Evolutionary conservation across 2,113 vertebrate species (phyloP), one percentile per base, ranked within the genome.

Genomic region (Psammodynastes pulverulentus): DNA sequence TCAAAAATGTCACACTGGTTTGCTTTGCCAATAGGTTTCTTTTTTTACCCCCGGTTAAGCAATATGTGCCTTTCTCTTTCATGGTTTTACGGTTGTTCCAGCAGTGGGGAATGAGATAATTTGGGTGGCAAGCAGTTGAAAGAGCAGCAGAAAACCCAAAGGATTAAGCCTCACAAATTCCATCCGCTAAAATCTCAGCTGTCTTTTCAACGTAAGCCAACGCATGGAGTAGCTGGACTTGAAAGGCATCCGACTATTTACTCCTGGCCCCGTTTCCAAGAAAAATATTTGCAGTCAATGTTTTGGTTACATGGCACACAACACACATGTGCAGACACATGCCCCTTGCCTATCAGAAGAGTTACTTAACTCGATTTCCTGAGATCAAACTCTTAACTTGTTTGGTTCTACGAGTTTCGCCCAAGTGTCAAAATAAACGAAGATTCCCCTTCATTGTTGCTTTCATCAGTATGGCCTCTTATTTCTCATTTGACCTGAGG

Each of bases 51-150:
- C 6, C 92, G 46, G 86, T 86, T 89, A 87, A 79, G 39, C 62
- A 95, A 95, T 94, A 89, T 58, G 58, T 94, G 93, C 39, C 39
- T 1, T 93, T 86, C 79, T 84, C 87, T 87, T 67, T 34, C 62
- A 34, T n/a, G 26, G 45, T 67, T 95, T 93, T 95, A 86, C 91
- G 90, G 26, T 5, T 94, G 1, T 79, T 23, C 93, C 86, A 93
- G 52, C n/a, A 62, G 29, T 21, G 92, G 48, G 48, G 93, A 95
- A 94, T 87, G 34, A 91, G 84, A 94, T 92, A 26, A 94, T 58
- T 89, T 24, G 12, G 85, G 53, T 9, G 90, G 51, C 49, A 53
- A 92, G 62, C 29, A 72, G 24, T 34, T 93, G 12, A 93, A 92
- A 93, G 24, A 17, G 0, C 88, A 15, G 86, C 79, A 53, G 91